Conservation (phyloP, 2,113 vertebrate species). For the Microcebus murinus region DNA sequence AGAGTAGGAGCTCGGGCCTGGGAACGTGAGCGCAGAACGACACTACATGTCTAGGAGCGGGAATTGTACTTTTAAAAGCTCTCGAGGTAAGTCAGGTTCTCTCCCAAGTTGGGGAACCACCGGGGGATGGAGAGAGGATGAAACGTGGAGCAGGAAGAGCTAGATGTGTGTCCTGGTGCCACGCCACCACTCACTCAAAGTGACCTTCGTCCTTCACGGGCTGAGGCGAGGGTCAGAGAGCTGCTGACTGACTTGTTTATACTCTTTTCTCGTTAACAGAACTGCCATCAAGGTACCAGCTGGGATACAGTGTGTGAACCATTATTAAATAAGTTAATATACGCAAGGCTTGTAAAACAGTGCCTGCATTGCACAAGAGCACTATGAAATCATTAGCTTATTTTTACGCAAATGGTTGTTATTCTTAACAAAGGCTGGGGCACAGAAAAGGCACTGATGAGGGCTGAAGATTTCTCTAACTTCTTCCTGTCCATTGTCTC, state of each 20-base stretch:
- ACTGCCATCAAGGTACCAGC: neutral
- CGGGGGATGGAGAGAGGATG: neutral
- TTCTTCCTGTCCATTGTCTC: neutral
- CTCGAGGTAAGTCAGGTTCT: neutral
- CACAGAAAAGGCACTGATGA: neutral
- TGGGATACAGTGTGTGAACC: neutral
- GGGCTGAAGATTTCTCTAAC: neutral
- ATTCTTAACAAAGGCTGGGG: neutral
- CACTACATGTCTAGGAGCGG: neutral
- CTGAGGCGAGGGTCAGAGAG: neutral
- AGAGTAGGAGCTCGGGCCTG: neutral
- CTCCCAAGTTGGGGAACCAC: neutral
- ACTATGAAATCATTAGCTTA: neutral
- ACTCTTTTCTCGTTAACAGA: neutral
- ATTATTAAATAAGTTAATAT: neutral
- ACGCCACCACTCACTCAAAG: neutral
- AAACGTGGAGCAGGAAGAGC: neutral
- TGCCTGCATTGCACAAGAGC: neutral
- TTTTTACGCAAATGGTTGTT: neutral
- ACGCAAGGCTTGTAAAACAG: neutral
- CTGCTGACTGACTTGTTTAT: neutral
- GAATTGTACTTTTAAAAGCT: neutral
- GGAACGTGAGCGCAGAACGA: neutral
- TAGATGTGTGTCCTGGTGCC: neutral
- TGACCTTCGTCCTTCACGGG: neutral